Evolutionary conservation across 2,888 invertebrate species (phyloP), one percentile per base, ranked within the genome.

Genomic region (Orthosia gracilis): DNA sequence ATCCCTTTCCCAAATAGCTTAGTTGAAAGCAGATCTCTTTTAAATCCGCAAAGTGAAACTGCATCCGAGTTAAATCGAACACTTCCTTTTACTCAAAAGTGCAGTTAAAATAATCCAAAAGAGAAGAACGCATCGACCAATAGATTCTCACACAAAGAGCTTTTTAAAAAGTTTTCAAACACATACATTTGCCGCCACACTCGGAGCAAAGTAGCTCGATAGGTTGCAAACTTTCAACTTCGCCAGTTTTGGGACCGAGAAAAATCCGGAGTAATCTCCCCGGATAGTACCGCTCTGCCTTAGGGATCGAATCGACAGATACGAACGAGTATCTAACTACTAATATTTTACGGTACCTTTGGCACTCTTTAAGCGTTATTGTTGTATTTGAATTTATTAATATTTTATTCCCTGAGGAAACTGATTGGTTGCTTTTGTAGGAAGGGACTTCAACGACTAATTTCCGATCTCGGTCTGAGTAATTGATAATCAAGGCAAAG

Each of bases 201-300:
- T 84, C 75, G 68, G 71, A 77, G 80, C 31, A 85, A 88, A 89
- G 87, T 87, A 88, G 78, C 83, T 86, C 80, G 84, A 87, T 89
- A 86, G 86, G 85, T 89, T 84, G 85, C 85, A 78, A 90, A 89
- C 87, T 89, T 78, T 70, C 78, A 88, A 89, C 89, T 90, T 88
- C 61, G 69, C 85, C 80, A 77, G 85, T 84, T 86, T 87, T 85
- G 72, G 82, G 80, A 78, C 86, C 82, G 84, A 79, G 87, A 72
- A 88, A 91, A 91, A 91, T 88, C 89, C 87, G 81, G 85, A 82
- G 85, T 88, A 89, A 90, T 89, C 89, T 86, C 78, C 59, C 76
- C 58, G 83, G 85, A 81, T 84, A 76, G 79, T 84, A 85, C n/a
- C n/a, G 40, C 85, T 87, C 85, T 78, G 84, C 89, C 87, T 85